Conservation (phyloP, 2,113 vertebrate species). For the Eulemur macaco region DNA sequence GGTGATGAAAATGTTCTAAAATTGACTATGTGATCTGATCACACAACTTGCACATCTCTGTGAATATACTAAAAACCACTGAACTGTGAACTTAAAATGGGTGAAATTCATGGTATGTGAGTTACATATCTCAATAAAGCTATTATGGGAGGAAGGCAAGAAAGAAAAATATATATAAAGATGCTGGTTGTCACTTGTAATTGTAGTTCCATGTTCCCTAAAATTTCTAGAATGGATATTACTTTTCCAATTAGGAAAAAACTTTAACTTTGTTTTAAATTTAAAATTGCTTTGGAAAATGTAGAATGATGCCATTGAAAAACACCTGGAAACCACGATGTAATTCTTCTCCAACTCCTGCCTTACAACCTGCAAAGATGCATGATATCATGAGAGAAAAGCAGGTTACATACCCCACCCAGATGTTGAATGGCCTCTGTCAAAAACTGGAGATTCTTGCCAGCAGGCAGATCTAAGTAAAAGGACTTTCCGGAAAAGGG, state of each 20-base stretch:
- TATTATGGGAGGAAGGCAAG: background rate
- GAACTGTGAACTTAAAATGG: background rate
- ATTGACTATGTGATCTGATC: background rate
- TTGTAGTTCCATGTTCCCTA: background rate
- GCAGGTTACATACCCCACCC: conserved; percentile 83
- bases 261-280: background rate
- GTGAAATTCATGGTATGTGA: background rate
- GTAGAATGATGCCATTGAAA: background rate
- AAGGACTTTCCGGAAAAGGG: conserved; percentile 88
- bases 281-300: conserved; percentile 1
- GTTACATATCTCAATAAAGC: background rate
- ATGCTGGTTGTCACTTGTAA: background rate
- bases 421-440: conserved; percentile 82
- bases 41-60: background rate
- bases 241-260: background rate
- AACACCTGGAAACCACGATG: background rate
- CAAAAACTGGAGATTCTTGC: conserved; percentile 82
- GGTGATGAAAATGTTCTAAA: background rate
- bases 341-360: background rate
- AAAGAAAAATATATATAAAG: background rate
- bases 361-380: background rate
- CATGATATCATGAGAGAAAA: background rate
- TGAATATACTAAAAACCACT: background rate
- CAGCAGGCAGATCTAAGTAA: conserved; percentile 88
- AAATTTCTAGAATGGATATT: background rate